A percentile compares a stretch with the other conserved stretches of the same genome.
Conservation (phyloP, 2,888 invertebrate species). For the Diarsia rubi region DNA sequence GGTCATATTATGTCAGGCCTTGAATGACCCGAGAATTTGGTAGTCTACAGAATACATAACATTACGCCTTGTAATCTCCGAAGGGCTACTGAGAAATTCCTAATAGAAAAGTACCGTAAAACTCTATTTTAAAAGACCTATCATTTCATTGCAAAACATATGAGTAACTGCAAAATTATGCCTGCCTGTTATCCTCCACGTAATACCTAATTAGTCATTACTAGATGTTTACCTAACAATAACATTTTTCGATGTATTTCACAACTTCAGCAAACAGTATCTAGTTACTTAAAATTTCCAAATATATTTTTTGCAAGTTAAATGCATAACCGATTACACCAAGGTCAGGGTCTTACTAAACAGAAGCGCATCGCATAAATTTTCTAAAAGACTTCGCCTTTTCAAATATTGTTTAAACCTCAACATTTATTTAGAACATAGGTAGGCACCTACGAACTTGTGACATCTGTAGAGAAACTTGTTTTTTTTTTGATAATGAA, state of each 20-base stretch:
- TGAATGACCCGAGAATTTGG: not conserved
- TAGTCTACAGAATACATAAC: too few relatives aligned
- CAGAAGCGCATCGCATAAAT: conserved; percentile 31
- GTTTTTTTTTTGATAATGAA: conserved; percentile 22
- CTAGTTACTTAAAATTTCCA: not conserved
- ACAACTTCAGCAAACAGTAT: conserved; percentile 22
- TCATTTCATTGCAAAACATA: not conserved
- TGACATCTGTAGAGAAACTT: conserved; percentile 21
- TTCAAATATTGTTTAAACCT: conserved; percentile 21
- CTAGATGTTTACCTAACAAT: not conserved
- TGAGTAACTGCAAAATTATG: not conserved
- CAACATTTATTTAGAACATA: conserved; percentile 13
- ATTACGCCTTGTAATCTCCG: too few relatives aligned
- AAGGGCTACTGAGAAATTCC: too few relatives aligned
- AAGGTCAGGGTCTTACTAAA: conserved; percentile 55
- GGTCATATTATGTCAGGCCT: conserved; percentile 15
- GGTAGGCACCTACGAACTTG: not conserved
- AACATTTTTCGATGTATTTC: conserved; percentile 15
- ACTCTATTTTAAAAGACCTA: not conserved
- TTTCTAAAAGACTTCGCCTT: conserved; percentile 32
- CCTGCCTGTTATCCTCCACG: not conserved
- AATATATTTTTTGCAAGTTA: not conserved
- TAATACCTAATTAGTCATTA: not conserved
- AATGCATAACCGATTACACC: conserved; percentile 22
- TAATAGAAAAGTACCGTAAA: too few relatives aligned